Evolutionary conservation across 2,797 vertebrate genomes (phyloP), one percentile per base, ranked within the genome.

Genomic region (Chelonia mydas): DNA sequence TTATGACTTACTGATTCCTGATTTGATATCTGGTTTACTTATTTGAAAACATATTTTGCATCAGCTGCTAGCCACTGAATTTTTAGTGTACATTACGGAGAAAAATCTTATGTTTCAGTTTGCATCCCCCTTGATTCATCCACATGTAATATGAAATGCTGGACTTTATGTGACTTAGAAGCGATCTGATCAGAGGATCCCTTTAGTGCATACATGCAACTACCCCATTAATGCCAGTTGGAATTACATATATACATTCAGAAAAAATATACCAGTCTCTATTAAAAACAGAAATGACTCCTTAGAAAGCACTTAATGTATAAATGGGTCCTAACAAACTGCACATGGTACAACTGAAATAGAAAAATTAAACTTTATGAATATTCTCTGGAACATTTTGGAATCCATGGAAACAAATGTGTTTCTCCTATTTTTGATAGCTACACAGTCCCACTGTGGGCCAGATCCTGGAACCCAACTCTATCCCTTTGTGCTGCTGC

Each of bases 11-110:
- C 92, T 93, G 83, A 96, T 97, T 97, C 84, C 54, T 85, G 92
- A 96, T 95, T 96, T 95, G 86, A 85, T 94, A 85, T 74, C 95
- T 97, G 95, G 95, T 96, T 68, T 95, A 96, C 95, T 95, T 96
- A 96, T 93, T 92, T 97, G 95, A 97, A 93, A 97, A 97, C 95
- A 91, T 95, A 97, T 96, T 96, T 96, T 92, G 88, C 96, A 95
- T 93, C 95, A 95, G 93, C 96, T 87, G 90, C 95, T 88, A 92
- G 92, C 82, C 96, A 93, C 88, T 96, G 97, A 94, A 96, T 98
- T 97, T 97, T 97, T 96, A 97, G 97, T 96, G 96, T 96, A 86
- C 77, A 93, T 97, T 97, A 96, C 83, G 88, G 95, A 93, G 80
- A 79, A 96, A 96, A 96, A 82, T 91, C 79, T 93, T 86, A 76